Evolutionary conservation across 2,113 vertebrate genomes (phyloP), one percentile per base, ranked within the genome.

Genomic region (human): DNA sequence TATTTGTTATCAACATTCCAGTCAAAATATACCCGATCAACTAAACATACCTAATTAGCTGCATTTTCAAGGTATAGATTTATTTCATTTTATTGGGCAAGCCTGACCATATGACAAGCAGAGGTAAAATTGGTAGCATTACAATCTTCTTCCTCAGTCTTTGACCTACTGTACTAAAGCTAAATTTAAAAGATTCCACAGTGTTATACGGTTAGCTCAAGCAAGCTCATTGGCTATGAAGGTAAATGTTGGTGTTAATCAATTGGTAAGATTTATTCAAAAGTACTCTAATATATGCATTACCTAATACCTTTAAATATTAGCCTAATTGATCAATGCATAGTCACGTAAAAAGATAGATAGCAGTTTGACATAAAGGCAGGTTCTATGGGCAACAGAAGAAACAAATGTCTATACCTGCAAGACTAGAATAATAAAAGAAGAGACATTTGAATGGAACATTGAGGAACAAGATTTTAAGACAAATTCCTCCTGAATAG

Each of bases 1-100:
- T 8, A 23, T 57, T 43, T 73, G 14, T 59, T 48, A 9, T 84
- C 16, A 80, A 13, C 8, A 52, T 70, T 87, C 20, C 25, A 55
- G 13, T 32, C 38, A 48, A 52, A 52, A 70, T 12, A 52, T 8
- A 38, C 10, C 3, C 13, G 18, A 52, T 78, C 45, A 23, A 16
- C 20, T 68, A 61, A n/a, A 25, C 0, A 10, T 12, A 40, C 0
- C 0, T 45, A 72, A 72, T 45, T 4, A 52, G 0, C 23, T 50
- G 38, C 3, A 45, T 73, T 85, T 68, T 43, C 70, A n/a, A 78
- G 57, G 59, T 61, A 72, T 6, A 6, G 22, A 75, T 79, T 84
- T 27, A n/a, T 2, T 59, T 17, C 0, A 1, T 78, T 86, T 40
- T 52, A 38, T 43, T 45, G 25, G 30, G 6, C 14, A 64, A 75